A percentile compares a stretch with the other conserved stretches of the same genome.
These are phyloP conservation scores for Ornithoptera alexandrae DNA, from an alignment of 2,888 invertebrate genomes.

Conservation along the genomic window DNA sequence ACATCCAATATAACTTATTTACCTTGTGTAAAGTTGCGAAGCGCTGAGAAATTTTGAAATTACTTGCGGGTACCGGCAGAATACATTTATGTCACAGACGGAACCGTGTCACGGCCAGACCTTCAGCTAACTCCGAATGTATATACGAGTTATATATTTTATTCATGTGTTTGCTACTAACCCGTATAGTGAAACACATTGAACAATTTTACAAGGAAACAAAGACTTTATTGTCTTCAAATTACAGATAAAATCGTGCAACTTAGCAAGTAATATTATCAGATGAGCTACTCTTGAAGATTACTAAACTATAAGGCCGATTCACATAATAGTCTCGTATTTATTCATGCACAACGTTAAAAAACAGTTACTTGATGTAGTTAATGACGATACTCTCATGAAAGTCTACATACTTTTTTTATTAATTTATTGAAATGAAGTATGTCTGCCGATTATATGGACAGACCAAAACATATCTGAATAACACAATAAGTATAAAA, in stretches of 20 bases:
- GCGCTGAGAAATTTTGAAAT: slow-evolving; percentile 22
- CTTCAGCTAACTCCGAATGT: slow-evolving; percentile 54
- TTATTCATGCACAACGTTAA: background rate
- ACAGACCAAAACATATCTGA: no score
- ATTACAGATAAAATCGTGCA: background rate
- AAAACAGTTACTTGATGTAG: background rate
- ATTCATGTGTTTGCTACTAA: slow-evolving; percentile 41
- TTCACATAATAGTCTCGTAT: background rate
- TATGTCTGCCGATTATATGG: no score
- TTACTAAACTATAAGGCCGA: background rate
- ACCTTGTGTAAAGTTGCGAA: slow-evolving; percentile 8
- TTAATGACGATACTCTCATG: background rate
- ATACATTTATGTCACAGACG: slow-evolving; percentile 44
- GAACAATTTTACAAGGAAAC: slow-evolving; percentile 41
- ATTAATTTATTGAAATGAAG: no score
- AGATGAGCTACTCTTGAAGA: slow-evolving; percentile 3
- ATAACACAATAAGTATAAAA: no score
- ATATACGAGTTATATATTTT: slow-evolving; percentile 42
- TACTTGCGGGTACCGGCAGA: slow-evolving; percentile 26
- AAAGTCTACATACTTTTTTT: no score
- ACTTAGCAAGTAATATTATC: background rate
- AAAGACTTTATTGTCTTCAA: background rate
- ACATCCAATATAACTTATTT: slow-evolving; percentile 1
- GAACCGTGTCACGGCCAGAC: slow-evolving; percentile 65
- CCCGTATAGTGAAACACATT: slow-evolving; percentile 51